phyloP scores from a whole-genome alignment of 2,888 invertebrate genomes.

The Bedellia somnulentella region DNA sequence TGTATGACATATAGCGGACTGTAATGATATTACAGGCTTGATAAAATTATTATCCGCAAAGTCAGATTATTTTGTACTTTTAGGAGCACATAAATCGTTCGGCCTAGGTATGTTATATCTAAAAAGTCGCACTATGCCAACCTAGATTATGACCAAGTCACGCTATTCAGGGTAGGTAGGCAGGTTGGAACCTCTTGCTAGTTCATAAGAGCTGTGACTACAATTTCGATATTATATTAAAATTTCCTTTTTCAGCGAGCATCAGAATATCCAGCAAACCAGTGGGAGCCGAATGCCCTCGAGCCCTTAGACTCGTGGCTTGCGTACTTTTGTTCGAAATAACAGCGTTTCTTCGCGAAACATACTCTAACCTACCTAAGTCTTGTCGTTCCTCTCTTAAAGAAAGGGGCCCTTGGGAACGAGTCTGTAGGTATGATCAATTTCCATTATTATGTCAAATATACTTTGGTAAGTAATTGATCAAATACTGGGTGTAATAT shows the following conservation, averaged over 20 bases:
- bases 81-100: no score
- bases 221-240: no score
- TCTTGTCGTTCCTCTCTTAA: constrained; percentile 69
- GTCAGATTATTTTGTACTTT: no score
- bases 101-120: no score
- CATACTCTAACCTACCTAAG: constrained; percentile 86
- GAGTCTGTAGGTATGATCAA: constrained; percentile 67
- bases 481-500: constrained; percentile 42
- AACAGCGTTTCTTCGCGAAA: constrained; percentile 94
- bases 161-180: no score
- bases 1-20: no score
- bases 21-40: no score
- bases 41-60: no score
- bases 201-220: no score
- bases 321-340: constrained; percentile 96
- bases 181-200: no score
- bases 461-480: constrained; percentile 37
- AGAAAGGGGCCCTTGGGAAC: constrained; percentile 83
- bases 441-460: constrained; percentile 6
- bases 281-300: constrained; percentile 81
- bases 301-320: constrained; percentile 87
- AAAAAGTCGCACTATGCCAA: no score
- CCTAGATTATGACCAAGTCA: no score
- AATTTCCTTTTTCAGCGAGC: constrained; percentile 66
- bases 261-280: constrained; percentile 62